phyloP scores from a whole-genome alignment of 2,113 vertebrate genomes.

The Coptodon bakossiorum region DNA sequence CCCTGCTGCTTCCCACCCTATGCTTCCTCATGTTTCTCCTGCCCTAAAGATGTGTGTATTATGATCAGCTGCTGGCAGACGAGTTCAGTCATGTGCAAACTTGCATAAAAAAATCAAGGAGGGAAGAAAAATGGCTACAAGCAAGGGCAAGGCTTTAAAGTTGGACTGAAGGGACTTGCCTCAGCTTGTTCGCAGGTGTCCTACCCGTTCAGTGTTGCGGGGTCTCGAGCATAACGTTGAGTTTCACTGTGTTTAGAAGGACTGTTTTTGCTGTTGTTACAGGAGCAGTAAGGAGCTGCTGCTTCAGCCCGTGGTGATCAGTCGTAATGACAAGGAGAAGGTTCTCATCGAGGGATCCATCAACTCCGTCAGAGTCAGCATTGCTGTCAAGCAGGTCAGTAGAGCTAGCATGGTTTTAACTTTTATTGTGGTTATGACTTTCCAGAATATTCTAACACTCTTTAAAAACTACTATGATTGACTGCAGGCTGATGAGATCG shows the following conservation, averaged over 20 bases:
- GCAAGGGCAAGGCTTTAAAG: neutral
- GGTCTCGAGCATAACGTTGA: neutral
- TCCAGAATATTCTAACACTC: neutral
- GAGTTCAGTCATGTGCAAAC: conserved; percentile 29
- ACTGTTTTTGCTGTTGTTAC: neutral
- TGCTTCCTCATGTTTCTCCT: neutral
- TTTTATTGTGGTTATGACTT: neutral
- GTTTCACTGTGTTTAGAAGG: neutral
- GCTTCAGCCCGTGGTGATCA: conserved; percentile 93
- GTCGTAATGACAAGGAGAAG: conserved; percentile 97
- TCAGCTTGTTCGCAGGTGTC: neutral
- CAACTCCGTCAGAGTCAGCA: conserved; percentile 98
- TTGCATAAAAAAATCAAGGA: neutral
- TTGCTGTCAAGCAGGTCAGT: conserved; percentile 94
- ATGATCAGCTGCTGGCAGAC: neutral
- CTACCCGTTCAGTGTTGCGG: neutral
- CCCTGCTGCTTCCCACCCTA: neutral
- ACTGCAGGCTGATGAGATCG: conserved; percentile 92
- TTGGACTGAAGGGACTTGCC: neutral
- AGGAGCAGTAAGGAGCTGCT: conserved; percentile 98
- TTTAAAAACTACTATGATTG: neutral
- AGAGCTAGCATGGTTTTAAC: neutral
- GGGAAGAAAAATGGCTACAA: neutral
- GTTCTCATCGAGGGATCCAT: conserved; percentile 97
- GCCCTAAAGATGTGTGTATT: neutral